Evolutionary conservation across 2,888 invertebrate genomes (phyloP), one percentile per base, ranked within the genome.

Genomic region (Lutraria lutraria): DNA sequence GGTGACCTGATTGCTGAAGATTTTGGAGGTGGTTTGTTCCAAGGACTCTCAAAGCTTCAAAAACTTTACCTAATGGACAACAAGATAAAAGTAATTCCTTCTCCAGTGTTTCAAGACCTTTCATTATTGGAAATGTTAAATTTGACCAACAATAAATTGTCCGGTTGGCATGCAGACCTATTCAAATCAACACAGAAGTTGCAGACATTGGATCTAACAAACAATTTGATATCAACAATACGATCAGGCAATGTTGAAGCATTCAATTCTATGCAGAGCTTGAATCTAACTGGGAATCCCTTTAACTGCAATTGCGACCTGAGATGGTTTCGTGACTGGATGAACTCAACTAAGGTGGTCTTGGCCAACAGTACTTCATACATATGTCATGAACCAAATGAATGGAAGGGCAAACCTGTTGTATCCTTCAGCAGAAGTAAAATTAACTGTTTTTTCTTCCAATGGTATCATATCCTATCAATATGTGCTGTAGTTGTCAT

Each of bases 301-400:
- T 97, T 99, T 94, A 98, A 98, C 92, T 99, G 99, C 97, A 98
- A 98, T 95, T 99, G 99, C 96, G 98, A 98, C 96, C 98, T 98
- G 89, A 98, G 98, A 97, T 98, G 98, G 96, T 97, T 98, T 82
- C 98, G 99, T 98, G 98, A 98, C 97, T 99, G 99, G 99, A 97
- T 99, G 97, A 98, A 95, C 98, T 98, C 96, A 98, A 99, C 97
- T 98, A 87, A 88, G 0, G 84, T 94, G 0, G 68, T 29, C 0
- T 21, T 95, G 34, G 79, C 89, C 1, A 86, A 91, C 10, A 80
- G 84, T n/a, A 83, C 85, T 12, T 81, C 85, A 3, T 94, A 94
- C 79, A 90, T 81, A 0, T 95, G 95, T 81, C 93, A 93, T 60
- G 90, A 93, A 0, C 95, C 95, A 3, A 72, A 86, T 15, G 81